Evolutionary conservation across 1,140 invertebrate genomes (phyloP).

Genomic region (Argopecten irradians): DNA sequence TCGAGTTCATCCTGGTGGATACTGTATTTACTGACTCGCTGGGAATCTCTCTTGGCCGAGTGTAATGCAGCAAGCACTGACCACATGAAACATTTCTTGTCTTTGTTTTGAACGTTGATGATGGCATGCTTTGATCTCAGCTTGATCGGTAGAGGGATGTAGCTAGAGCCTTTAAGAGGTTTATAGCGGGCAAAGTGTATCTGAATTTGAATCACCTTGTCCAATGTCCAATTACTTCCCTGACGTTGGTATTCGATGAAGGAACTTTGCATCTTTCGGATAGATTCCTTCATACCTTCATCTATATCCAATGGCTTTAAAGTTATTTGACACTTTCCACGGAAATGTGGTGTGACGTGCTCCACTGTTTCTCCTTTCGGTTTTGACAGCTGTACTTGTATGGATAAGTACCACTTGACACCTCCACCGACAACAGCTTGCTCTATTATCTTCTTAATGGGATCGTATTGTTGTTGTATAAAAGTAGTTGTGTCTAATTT

Average conservation of each 20-base stretch:
- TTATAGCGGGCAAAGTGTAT: slow-evolving; percentile 41
- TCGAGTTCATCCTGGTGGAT: not conserved
- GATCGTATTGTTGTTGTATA: too few relatives aligned
- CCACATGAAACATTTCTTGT: too few relatives aligned
- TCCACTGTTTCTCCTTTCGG: too few relatives aligned
- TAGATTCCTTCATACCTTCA: too few relatives aligned
- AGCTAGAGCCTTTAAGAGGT: slow-evolving; percentile 36
- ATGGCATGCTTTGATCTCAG: not conserved
- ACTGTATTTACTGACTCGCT: not conserved
- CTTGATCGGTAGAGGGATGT: slow-evolving; percentile 23
- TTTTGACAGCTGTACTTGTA: too few relatives aligned
- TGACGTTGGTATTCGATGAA: slow-evolving; percentile 40
- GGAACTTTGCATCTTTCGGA: slow-evolving; percentile 26
- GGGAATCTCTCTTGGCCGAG: not conserved
- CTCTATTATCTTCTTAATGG: too few relatives aligned
- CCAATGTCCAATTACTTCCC: slow-evolving; percentile 46
- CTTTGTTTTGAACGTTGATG: not conserved
- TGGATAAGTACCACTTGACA: too few relatives aligned
- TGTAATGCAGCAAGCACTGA: slow-evolving; percentile 2
- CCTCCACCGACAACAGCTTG: too few relatives aligned
- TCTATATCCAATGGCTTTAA: too few relatives aligned
- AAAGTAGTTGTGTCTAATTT: too few relatives aligned
- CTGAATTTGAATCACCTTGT: slow-evolving; percentile 32
- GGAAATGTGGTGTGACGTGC: too few relatives aligned
- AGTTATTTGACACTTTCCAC: too few relatives aligned